Conservation (phyloP, 1,140 invertebrate species). For the Periplaneta americana region DNA sequence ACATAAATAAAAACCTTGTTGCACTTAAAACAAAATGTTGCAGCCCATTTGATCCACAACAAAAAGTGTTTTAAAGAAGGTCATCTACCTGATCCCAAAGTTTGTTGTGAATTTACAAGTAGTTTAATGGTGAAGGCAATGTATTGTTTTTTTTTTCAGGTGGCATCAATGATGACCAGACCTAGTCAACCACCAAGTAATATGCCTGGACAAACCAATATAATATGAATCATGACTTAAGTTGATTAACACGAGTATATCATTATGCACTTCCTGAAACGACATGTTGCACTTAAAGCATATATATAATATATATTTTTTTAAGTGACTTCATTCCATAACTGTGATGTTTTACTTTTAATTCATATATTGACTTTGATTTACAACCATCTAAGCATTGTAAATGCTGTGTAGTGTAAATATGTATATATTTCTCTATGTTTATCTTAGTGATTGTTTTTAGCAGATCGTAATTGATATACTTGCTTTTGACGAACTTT, state of each 20-base stretch:
- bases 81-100: no score
- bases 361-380: neutral
- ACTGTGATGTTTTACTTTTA: neutral
- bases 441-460: neutral
- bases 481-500: neutral
- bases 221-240: conserved; percentile 32
- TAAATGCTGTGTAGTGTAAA: neutral
- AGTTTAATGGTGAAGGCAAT: no score
- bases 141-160: conserved; percentile 30
- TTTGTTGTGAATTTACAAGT: no score
- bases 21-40: no score
- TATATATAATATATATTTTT: neutral
- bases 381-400: neutral
- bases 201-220: conserved; percentile 33
- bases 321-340: neutral
- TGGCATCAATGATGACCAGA: conserved; percentile 38
- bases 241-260: neutral
- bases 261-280: no score
- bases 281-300: neutral
- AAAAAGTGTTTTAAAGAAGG: no score
- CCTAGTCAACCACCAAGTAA: conserved; percentile 33
- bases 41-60: no score
- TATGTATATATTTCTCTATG: neutral
- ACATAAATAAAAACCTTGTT: no score
- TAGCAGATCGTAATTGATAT: neutral